Evolutionary conservation across 2,113 vertebrate species (phyloP), one percentile per base, ranked within the genome.

Genomic region (Gadus macrocephalus): DNA sequence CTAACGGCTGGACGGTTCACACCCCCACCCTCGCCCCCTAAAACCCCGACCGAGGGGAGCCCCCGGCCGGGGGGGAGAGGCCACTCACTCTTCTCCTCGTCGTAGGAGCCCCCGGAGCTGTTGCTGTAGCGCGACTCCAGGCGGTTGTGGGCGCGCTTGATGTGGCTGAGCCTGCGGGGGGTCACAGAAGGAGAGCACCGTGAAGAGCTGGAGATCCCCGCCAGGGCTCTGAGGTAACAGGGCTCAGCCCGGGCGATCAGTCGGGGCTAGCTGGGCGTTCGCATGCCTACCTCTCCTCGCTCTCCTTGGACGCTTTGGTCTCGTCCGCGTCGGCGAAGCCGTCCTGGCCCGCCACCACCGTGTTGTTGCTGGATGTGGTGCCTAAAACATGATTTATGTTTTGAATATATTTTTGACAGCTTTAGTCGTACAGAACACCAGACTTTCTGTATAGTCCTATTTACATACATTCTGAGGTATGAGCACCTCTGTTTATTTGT

Each of bases 81-180:
- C 70, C 62, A 92, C 96, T 95, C 87, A 98, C 96, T 94, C 89
- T 96, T 99, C 69, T 98, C 97, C 75, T 98, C 96, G 70, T 99
- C 97, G 0, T 98, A 98, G 2, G 97, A 99, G 68, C 97, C 96
- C 83, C 96, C 96, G 0, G 97, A 99, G 80, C 97, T 98, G 84
- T 96, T 98, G 83, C 97, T 98, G 90, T 98, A 96, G 76, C 96
- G 93, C 3, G 96, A 99, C 73, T 98, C 97, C 38, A 99, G 90
- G 5, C 95, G 95, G 20, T 94, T 94, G 81, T 99, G 96, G 68
- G 95, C 94, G 87, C 94, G 92, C 81, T 93, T 91, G 62, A 93
- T 78, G 72, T 89, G 85, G 68, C 81, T 80, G 0, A 78, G 74
- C 78, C 89, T 90, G 68, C 2, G 42, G 42, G 42, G 70, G 31